Evolutionary conservation across 2,113 vertebrate species (phyloP).

Genomic region (Gavialis gangeticus): DNA sequence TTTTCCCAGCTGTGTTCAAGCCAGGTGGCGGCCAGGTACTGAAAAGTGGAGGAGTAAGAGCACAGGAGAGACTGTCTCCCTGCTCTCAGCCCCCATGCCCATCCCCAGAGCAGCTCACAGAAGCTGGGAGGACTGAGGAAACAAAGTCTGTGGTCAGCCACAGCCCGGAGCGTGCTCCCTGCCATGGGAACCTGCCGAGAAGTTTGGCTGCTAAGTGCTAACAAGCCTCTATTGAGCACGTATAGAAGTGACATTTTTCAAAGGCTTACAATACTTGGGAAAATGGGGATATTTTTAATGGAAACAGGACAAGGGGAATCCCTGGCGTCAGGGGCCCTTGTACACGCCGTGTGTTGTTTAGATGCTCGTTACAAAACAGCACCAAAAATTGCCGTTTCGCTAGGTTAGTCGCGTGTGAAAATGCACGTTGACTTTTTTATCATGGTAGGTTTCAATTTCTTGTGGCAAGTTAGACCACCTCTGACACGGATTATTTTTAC

Average conservation of each 20-base stretch:
- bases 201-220: background rate
- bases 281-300: background rate
- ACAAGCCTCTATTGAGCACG: accelerated
- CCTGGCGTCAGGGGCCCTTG: background rate
- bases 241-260: background rate
- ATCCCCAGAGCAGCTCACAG: background rate
- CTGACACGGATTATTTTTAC: too few relatives aligned
- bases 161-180: accelerated
- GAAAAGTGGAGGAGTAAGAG: background rate
- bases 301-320: constrained; percentile 15
- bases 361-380: too few relatives aligned
- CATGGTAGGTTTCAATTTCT: too few relatives aligned
- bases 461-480: too few relatives aligned
- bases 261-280: background rate
- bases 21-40: background rate
- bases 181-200: accelerated
- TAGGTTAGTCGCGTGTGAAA: too few relatives aligned
- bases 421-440: too few relatives aligned
- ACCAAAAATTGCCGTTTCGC: too few relatives aligned
- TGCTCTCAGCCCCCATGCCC: too few relatives aligned
- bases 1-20: background rate
- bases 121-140: accelerated
- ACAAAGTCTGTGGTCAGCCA: background rate
- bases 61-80: background rate
- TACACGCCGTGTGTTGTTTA: too few relatives aligned